phyloP scores from a whole-genome alignment of 30 jellyfish, hydroid and myxozoan genomes.

The Cassiopea xamachana region DNA sequence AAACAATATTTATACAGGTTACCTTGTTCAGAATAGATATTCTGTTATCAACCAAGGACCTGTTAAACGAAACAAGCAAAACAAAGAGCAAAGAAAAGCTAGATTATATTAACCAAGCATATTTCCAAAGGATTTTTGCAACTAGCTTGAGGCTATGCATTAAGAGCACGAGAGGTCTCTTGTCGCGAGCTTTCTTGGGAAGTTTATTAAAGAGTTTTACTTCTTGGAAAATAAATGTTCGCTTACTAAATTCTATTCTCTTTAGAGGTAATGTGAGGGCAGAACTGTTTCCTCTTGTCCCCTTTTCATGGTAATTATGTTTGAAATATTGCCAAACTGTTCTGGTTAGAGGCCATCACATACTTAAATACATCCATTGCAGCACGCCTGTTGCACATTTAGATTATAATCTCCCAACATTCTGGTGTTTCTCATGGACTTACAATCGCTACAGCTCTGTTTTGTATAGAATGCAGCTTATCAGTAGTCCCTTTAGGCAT shows the following conservation, averaged over 20 bases:
- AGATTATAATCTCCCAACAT: background rate
- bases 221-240: background rate
- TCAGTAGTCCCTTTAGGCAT: conserved; percentile 60
- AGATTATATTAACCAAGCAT: too few relatives aligned
- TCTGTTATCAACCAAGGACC: background rate
- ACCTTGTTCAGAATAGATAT: background rate
- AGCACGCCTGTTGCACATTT: too few relatives aligned
- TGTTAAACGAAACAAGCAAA: background rate
- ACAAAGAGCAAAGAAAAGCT: background rate
- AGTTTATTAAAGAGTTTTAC: background rate
- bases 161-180: background rate
- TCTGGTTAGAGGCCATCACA: too few relatives aligned
- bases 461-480: conserved; percentile 52
- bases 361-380: too few relatives aligned
- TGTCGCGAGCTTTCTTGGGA: background rate
- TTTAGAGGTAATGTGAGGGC: background rate
- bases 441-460: conserved; percentile 56
- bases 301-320: too few relatives aligned
- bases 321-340: too few relatives aligned
- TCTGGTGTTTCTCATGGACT: conserved; percentile 31
- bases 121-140: background rate
- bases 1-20: too few relatives aligned
- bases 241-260: background rate
- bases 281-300: background rate
- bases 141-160: background rate